phyloP scores from a whole-genome alignment of 1,140 invertebrate genomes.

The Triops cancriformis region DNA sequence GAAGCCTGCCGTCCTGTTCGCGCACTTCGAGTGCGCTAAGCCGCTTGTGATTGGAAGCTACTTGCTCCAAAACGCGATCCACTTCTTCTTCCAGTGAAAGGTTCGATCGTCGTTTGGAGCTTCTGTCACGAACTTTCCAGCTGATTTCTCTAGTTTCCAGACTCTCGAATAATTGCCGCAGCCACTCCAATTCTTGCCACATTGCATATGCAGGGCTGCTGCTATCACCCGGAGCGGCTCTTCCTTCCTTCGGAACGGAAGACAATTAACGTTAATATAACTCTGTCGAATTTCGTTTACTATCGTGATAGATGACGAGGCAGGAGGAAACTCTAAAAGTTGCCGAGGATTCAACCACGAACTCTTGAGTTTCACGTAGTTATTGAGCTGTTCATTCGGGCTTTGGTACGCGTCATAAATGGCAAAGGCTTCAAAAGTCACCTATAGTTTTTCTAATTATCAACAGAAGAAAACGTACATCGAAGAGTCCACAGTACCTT shows the following conservation, averaged over 20 bases:
- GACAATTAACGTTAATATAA: too few species aligned
- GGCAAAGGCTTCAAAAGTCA: slow-evolving; percentile 9
- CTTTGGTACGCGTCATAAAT: slow-evolving; percentile 20
- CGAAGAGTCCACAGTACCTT: neutral
- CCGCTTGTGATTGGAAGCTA: neutral
- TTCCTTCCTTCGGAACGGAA: neutral
- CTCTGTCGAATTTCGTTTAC: neutral
- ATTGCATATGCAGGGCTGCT: slow-evolving; percentile 17
- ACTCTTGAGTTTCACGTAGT: slow-evolving; percentile 15
- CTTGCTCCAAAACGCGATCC: neutral
- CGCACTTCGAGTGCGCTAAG: neutral
- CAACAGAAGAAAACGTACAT: neutral
- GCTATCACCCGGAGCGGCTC: slow-evolving; percentile 20
- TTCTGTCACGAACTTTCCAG: neutral
- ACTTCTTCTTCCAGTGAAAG: neutral
- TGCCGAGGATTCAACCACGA: slow-evolving; percentile 20
- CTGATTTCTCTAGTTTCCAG: neutral
- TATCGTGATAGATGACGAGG: slow-evolving; percentile 11
- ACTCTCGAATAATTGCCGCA: neutral
- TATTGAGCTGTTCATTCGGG: slow-evolving; percentile 14
- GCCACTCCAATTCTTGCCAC: slow-evolving; percentile 14
- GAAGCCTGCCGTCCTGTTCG: neutral
- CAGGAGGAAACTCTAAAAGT: slow-evolving; percentile 18
- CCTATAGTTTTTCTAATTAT: slow-evolving; percentile 2
- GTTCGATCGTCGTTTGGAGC: neutral